Base-by-base conservation (phyloP, 2,113 vertebrate species). In the Tachycineta bicolor region DNA sequence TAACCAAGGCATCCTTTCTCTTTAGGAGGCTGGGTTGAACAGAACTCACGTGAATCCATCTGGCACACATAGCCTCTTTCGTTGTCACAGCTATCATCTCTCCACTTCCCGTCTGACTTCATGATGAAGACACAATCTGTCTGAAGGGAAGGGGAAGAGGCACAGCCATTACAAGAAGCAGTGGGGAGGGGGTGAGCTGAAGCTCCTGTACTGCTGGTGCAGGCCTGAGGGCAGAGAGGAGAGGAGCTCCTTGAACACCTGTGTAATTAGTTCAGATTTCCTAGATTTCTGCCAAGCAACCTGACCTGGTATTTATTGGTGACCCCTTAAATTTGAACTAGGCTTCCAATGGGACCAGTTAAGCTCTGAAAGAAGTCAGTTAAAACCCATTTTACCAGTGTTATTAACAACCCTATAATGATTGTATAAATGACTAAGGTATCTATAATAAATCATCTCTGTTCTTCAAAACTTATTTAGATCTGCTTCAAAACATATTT, bases 61-160 rank as follows among this genome's bases (percentile, higher is more conserved):
- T 98, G 98, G 92, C 99, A 99, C 95, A 99, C 96, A 47, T 98
- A 99, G 31, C 97, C 96, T 96, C 81, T 93, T 12, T 65, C 28
- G 0, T 89, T 79, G 73, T 97, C 97, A 96, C 99, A 99, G 52
- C 95, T 92, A 5, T 98, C 98, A 33, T 99, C 98, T 88, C 96
- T 98, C 99, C 99, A 99, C 28, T 82, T 37, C 55, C 99, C 98
- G 12, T 90, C 96, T 29, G 86, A 31, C 22, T 94, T 97, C 58
- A 91, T 49, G 90, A 98, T 96, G 33, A 98, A 71, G 46, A 98
- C 98, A 74, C 99, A 99, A 68, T 99, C 98, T 81, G 84, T 98
- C 44, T 79, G 89, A 39, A 76, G 56, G 55, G 83, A 9, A 89
- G 31, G 12, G 16, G 49, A 87, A 75, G 28, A 68, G 6, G 60